phyloP scores from a whole-genome alignment of 1,140 invertebrate species.

The Drosophila littoralis region DNA sequence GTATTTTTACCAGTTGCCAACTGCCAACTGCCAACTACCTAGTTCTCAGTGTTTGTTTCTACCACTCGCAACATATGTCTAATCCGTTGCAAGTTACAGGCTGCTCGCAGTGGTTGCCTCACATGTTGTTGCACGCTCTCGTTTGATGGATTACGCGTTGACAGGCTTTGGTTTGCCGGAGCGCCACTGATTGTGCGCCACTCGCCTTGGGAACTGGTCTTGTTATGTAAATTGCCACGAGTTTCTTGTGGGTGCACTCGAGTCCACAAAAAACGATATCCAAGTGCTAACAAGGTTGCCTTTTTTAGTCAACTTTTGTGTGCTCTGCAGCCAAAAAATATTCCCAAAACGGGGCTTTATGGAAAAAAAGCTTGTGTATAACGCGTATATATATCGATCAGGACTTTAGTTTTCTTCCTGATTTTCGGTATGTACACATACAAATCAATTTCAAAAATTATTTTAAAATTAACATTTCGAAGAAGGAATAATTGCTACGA shows the following conservation, averaged over 20 bases:
- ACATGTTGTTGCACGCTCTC: slow-evolving; percentile 49
- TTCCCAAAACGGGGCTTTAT: background rate
- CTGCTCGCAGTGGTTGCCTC: slow-evolving; percentile 47
- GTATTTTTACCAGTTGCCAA: slow-evolving; percentile 13
- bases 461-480: background rate
- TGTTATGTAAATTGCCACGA: slow-evolving; percentile 75
- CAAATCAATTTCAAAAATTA: background rate
- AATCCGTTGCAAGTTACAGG: slow-evolving; percentile 20
- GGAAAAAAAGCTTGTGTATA: too few relatives aligned
- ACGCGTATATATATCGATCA: too few relatives aligned
- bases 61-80: slow-evolving; percentile 38
- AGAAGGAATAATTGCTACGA: too few relatives aligned
- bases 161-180: slow-evolving; percentile 63
- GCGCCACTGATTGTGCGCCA: slow-evolving; percentile 75
- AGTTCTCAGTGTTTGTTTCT: slow-evolving; percentile 45
- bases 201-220: slow-evolving; percentile 76
- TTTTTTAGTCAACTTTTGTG: slow-evolving; percentile 14
- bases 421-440: too few relatives aligned
- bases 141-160: slow-evolving; percentile 81
- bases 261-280: slow-evolving; percentile 34
- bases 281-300: slow-evolving; percentile 74
- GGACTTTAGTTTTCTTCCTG: too few relatives aligned
- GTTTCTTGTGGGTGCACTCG: slow-evolving; percentile 66
- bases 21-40: slow-evolving; percentile 10
- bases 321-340: background rate